These are phyloP conservation scores for Xyliphius kryptos DNA, from an alignment of 2,113 vertebrate species.

Conservation along the genomic window DNA sequence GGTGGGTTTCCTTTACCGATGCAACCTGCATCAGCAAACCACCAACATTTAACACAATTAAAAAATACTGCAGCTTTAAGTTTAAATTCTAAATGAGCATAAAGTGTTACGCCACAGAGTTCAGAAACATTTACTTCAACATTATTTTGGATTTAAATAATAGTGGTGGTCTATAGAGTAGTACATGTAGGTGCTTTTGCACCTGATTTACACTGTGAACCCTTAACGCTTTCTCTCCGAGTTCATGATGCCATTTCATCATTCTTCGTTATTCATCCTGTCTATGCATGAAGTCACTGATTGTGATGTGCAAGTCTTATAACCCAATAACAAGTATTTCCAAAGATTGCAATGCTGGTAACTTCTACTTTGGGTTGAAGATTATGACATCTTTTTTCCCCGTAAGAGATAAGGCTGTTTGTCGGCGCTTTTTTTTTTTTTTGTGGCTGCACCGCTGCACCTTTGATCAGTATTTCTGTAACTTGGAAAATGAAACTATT, in stretches of 20 bases:
- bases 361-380: constrained; percentile 2
- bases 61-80: too few relatives aligned
- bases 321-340: constrained; percentile 22
- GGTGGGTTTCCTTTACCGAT: too few relatives aligned
- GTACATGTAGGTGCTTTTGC: constrained; percentile 6
- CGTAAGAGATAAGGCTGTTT: neutral
- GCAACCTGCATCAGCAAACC: too few relatives aligned
- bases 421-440: constrained; percentile 10
- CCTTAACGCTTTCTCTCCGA: neutral
- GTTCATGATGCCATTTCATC: neutral
- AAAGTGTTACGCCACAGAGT: neutral
- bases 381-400: neutral
- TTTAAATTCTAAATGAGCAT: too few relatives aligned
- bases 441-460: constrained; percentile 29
- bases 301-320: constrained; percentile 1
- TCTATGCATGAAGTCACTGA: constrained; percentile 28
- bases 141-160: neutral
- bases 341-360: constrained; percentile 24
- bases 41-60: too few relatives aligned
- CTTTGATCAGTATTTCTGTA: constrained; percentile 37
- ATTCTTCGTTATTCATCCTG: neutral
- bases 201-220: constrained; percentile 38
- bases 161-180: neutral
- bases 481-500: neutral
- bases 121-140: neutral